A percentile compares a stretch with the other conserved stretches of the same genome.
Evolutionary conservation across 37 sponge, comb jelly and placozoan genomes (phyloP).

Genomic region (Petrosia ficiformis): DNA sequence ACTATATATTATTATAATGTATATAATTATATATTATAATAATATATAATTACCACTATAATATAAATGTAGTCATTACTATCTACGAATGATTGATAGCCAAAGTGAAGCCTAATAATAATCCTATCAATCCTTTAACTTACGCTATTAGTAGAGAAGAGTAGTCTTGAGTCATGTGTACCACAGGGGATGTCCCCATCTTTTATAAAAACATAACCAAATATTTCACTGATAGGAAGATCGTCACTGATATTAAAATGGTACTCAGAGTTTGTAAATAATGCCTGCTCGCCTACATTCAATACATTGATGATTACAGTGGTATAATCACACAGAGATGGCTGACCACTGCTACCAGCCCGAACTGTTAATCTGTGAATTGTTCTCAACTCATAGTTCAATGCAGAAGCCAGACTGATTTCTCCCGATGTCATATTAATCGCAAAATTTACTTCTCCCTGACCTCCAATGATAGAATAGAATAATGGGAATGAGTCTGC

Average conservation of each 20-base stretch:
- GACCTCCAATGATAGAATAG: constrained; percentile 18
- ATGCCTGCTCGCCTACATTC: neutral
- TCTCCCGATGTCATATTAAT: neutral
- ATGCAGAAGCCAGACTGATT: neutral
- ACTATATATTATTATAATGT: too few species aligned
- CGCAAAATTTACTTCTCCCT: neutral
- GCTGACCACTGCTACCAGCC: constrained; percentile 5
- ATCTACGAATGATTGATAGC: too few species aligned
- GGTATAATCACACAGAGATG: neutral
- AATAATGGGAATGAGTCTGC: constrained; percentile 3
- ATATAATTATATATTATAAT: too few species aligned
- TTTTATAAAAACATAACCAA: neutral
- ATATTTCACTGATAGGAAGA: neutral
- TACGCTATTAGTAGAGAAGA: neutral
- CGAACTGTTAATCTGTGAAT: neutral
- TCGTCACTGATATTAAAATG: neutral
- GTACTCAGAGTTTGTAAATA: neutral
- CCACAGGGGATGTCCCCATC: neutral
- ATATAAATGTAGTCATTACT: too few species aligned
- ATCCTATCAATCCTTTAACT: neutral
- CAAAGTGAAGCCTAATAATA: too few species aligned
- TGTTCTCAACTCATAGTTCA: neutral
- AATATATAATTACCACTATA: too few species aligned
- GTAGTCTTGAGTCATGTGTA: neutral
- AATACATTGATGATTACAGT: neutral